A percentile compares a stretch with the other conserved stretches of the same genome.
These are phyloP conservation scores for Metallyticus violacea DNA, from an alignment of 2,888 invertebrate genomes.

Conservation along the genomic window DNA sequence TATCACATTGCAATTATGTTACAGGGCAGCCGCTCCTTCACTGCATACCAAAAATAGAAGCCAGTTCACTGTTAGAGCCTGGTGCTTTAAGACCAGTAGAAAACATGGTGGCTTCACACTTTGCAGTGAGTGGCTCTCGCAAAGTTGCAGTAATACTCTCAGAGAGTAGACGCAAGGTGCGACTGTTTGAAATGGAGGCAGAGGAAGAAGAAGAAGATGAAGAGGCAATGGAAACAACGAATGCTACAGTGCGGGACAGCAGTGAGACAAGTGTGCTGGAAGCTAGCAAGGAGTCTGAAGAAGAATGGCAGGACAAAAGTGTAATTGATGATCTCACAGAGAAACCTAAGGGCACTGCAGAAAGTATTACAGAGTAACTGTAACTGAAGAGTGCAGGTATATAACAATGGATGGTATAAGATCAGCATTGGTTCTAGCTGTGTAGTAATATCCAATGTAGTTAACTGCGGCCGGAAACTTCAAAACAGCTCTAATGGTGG, in stretches of 20 bases:
- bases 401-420: no score
- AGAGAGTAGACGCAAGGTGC: constrained; percentile 73
- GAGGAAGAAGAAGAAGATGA: constrained; percentile 90
- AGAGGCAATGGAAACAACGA: constrained; percentile 52
- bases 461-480: no score
- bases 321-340: not conserved
- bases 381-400: no score
- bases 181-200: constrained; percentile 88
- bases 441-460: no score
- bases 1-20: no score
- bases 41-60: constrained; percentile 42
- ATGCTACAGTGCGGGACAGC: not conserved
- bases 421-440: no score
- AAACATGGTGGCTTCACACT: constrained; percentile 61
- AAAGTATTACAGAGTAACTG: not conserved
- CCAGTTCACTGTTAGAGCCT: constrained; percentile 34
- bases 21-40: not conserved
- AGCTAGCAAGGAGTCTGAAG: constrained; percentile 13
- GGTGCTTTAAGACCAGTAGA: constrained; percentile 56
- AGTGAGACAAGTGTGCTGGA: constrained; percentile 34
- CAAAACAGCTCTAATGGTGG: no score
- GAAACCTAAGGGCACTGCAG: not conserved
- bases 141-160: constrained; percentile 84
- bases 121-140: constrained; percentile 82
- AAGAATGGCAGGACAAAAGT: not conserved